A percentile compares a stretch with the other conserved stretches of the same genome.
phyloP scores from a whole-genome alignment of 1,140 invertebrate genomes.

The Pinna nobilis region DNA sequence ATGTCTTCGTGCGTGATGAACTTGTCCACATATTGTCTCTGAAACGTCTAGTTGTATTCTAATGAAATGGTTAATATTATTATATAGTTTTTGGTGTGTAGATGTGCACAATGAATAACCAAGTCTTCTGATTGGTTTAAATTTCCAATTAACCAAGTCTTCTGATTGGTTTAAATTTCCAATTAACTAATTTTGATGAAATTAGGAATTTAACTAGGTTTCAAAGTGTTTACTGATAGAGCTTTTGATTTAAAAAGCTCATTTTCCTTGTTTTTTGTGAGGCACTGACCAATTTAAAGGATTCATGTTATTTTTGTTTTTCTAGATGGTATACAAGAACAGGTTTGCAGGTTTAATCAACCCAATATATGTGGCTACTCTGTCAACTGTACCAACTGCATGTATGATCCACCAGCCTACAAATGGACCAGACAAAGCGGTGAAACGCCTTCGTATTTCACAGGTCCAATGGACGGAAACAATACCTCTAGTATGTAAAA shows the following conservation, averaged over 20 bases:
- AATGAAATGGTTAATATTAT: too few species aligned
- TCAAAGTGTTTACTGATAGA: not conserved
- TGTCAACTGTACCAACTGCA: slow-evolving; percentile 27
- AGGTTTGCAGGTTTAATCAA: slow-evolving; percentile 14
- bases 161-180: not conserved
- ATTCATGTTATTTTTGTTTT: not conserved
- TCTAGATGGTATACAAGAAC: slow-evolving; percentile 21
- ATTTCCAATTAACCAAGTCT: not conserved
- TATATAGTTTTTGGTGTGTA: too few species aligned
- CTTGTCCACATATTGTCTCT: not conserved
- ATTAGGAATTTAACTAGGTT: not conserved
- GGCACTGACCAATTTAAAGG: too few species aligned
- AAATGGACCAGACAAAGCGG: slow-evolving; percentile 26
- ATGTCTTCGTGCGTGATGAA: not conserved
- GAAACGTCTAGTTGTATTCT: not conserved
- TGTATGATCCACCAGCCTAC: not conserved
- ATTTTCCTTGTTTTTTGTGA: too few species aligned
- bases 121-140: too few species aligned
- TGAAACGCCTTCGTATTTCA: not conserved
- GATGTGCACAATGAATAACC: too few species aligned
- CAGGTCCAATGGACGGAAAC: slow-evolving; percentile 5
- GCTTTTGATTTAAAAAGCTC: not conserved
- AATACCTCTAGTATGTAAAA: not conserved
- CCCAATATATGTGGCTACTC: slow-evolving; percentile 21
- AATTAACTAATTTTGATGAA: not conserved